Evolutionary conservation across 1,140 invertebrate species (phyloP).

Genomic region (Campoletis sonorensis): DNA sequence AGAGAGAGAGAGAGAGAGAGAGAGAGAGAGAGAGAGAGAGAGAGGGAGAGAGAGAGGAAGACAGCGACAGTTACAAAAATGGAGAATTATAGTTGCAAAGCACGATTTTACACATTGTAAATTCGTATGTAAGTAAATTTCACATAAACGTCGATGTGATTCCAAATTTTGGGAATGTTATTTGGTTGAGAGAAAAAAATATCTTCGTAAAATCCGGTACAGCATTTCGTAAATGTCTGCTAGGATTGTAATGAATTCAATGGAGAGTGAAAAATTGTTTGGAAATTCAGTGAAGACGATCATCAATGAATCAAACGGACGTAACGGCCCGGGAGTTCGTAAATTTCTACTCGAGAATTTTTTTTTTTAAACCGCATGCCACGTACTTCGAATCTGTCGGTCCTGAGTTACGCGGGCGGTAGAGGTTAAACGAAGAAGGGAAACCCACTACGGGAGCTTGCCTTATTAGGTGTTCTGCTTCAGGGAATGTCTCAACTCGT

Average conservation of each 20-base stretch:
- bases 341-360: neutral
- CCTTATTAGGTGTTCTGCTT: constrained; percentile 36
- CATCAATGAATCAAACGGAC: neutral
- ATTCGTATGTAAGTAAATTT: no score
- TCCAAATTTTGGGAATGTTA: no score
- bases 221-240: no score
- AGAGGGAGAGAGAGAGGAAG: no score
- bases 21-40: neutral
- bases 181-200: no score
- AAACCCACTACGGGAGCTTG: constrained; percentile 14
- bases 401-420: neutral
- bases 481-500: neutral
- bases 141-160: no score
- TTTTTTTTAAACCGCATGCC: neutral
- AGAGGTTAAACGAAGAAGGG: constrained; percentile 12
- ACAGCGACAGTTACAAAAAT: no score
- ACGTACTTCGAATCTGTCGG: constrained; percentile 1
- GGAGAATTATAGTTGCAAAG: no score
- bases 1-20: neutral
- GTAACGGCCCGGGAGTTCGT: neutral
- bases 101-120: no score
- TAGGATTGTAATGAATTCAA: no score
- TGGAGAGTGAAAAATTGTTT: no score
- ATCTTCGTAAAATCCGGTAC: no score
- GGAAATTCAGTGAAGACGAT: neutral